A percentile compares a stretch with the other conserved stretches of the same genome.
These are phyloP conservation scores for Chesias legatella DNA, from an alignment of 2,888 invertebrate genomes.

Conservation along the genomic window DNA sequence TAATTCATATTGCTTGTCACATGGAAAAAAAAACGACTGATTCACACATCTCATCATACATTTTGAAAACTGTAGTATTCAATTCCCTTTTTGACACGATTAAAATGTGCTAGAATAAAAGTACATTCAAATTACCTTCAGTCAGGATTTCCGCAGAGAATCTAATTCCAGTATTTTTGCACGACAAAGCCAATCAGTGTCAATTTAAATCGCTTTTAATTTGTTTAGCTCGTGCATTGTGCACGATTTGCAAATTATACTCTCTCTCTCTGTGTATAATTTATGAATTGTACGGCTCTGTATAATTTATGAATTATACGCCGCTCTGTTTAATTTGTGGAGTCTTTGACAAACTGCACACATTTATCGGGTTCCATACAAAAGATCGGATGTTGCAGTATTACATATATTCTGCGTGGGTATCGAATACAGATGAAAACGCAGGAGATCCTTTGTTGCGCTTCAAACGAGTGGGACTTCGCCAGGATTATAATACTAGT, in stretches of 20 bases:
- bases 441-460: slow-evolving; percentile 32
- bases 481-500: not conserved
- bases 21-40: no score
- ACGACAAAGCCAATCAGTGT: no score
- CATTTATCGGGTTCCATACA: slow-evolving; percentile 9
- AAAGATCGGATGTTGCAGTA: slow-evolving; percentile 19
- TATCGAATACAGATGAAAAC: slow-evolving; percentile 29
- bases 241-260: not conserved
- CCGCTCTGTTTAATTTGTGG: slow-evolving; percentile 9
- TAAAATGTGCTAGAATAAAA: no score
- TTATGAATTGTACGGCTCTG: slow-evolving; percentile 4
- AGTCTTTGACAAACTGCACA: slow-evolving; percentile 16
- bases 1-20: no score
- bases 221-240: no score
- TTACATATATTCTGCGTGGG: slow-evolving; percentile 34
- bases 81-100: no score
- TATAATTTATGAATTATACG: slow-evolving; percentile 12
- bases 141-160: no score
- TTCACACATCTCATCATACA: no score
- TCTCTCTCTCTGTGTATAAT: slow-evolving; percentile 1
- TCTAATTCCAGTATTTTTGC: no score
- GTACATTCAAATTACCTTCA: no score
- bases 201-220: no score
- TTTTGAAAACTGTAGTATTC: no score
- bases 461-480: slow-evolving; percentile 24